Conservation (phyloP, 1,140 invertebrate species). For the Diplogasteroides magnus region DNA sequence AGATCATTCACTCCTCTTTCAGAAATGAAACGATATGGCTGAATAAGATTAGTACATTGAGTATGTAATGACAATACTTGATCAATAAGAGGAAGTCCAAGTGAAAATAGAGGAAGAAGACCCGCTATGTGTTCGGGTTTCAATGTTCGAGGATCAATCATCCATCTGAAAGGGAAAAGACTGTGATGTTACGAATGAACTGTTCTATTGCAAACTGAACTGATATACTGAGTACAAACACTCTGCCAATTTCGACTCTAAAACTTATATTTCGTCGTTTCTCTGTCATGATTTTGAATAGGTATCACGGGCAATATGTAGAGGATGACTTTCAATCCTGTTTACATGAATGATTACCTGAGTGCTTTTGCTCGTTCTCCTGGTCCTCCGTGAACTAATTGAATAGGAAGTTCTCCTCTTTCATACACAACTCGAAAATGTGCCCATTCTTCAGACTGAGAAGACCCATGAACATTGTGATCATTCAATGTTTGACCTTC, state of each 20-base stretch:
- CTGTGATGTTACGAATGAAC: too few species aligned
- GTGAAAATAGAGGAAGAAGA: background rate
- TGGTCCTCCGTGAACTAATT: background rate
- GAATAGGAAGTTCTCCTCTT: background rate
- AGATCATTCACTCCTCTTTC: constrained; percentile 23
- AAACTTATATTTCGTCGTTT: background rate
- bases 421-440: background rate
- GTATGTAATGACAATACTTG: background rate
- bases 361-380: background rate
- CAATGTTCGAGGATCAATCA: background rate
- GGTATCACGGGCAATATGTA: background rate
- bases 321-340: background rate
- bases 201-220: too few species aligned
- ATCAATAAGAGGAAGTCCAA: background rate
- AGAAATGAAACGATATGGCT: constrained; percentile 22
- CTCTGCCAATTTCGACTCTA: too few species aligned
- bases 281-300: background rate
- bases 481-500: background rate
- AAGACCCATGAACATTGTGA: background rate
- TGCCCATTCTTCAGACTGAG: background rate
- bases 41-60: background rate
- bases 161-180: background rate
- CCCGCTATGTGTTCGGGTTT: background rate
- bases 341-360: too few species aligned
- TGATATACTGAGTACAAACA: too few species aligned